phyloP scores from a whole-genome alignment of 2,888 invertebrate species.

The Neoitamus cyanurus region DNA sequence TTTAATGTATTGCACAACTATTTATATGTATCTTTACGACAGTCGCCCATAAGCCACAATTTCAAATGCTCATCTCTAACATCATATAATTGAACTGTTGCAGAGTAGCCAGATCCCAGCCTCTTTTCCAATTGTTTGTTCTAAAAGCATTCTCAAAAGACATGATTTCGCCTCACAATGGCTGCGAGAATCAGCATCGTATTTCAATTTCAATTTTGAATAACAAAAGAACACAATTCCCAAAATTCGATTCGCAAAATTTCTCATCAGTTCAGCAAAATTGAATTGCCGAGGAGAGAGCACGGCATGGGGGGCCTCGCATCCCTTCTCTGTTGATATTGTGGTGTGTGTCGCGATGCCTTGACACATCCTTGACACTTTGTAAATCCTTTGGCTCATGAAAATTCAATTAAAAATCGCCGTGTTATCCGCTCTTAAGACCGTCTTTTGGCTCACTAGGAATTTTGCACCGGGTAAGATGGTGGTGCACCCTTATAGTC shows the following conservation, averaged over 20 bases:
- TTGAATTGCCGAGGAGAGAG: slow-evolving; percentile 3
- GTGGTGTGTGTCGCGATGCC: slow-evolving; percentile 21
- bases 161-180: not conserved
- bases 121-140: slow-evolving; percentile 4
- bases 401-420: slow-evolving; percentile 52
- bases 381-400: slow-evolving; percentile 47
- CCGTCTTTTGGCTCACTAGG: slow-evolving; percentile 26
- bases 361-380: slow-evolving; percentile 48
- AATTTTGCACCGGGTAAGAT: slow-evolving; percentile 24
- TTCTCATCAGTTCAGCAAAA: slow-evolving; percentile 2
- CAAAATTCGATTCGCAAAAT: slow-evolving; percentile 48
- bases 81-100: not conserved
- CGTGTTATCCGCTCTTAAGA: slow-evolving; percentile 39
- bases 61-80: not conserved
- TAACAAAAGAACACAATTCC: slow-evolving; percentile 45
- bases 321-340: slow-evolving; percentile 28
- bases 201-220: slow-evolving; percentile 47
- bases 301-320: not conserved
- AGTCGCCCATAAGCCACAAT: no score
- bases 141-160: not conserved
- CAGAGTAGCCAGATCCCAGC: not conserved
- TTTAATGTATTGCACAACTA: no score
- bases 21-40: no score
- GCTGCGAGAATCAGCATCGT: slow-evolving; percentile 32
- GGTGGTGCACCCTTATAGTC: slow-evolving; percentile 30